Conservation (phyloP, 2,888 invertebrate genomes). For the Vesta saturnalis region DNA sequence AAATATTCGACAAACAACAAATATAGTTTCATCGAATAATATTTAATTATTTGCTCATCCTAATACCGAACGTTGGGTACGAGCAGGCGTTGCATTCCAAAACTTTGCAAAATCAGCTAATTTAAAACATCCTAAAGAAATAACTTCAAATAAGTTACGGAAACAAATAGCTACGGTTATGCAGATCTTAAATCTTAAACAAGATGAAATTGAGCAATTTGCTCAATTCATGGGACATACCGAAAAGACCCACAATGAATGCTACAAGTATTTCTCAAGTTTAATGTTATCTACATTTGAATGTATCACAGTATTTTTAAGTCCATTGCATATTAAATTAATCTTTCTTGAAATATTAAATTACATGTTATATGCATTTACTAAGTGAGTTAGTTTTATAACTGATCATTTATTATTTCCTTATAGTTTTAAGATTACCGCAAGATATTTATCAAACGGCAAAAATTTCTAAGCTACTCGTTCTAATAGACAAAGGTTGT, state of each 20-base stretch:
- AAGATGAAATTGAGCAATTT: slow-evolving; percentile 12
- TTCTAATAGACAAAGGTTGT: not conserved
- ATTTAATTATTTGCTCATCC: slow-evolving; percentile 33
- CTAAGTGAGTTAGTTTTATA: not conserved
- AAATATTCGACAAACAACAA: slow-evolving; percentile 19
- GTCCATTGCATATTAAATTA: no score
- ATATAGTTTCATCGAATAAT: slow-evolving; percentile 26
- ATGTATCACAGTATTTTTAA: no score
- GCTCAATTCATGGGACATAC: slow-evolving; percentile 13
- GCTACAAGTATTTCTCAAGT: not conserved
- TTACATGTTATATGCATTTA: no score
- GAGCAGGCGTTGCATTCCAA: slow-evolving; percentile 22
- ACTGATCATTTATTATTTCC: not conserved
- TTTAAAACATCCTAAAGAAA: slow-evolving; percentile 20
- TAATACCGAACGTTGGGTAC: not conserved
- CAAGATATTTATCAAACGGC: not conserved
- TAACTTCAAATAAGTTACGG: slow-evolving; percentile 26
- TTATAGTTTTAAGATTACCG: not conserved
- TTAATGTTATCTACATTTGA: no score
- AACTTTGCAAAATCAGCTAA: slow-evolving; percentile 23
- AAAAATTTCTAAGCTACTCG: not conserved
- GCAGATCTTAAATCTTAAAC: slow-evolving; percentile 22
- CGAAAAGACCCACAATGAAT: not conserved
- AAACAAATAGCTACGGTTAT: slow-evolving; percentile 29
- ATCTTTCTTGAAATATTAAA: no score